A percentile compares a stretch with the other conserved stretches of the same genome.
Conservation (phyloP, 1,140 invertebrate genomes). For the Ridgeia piscesae region DNA sequence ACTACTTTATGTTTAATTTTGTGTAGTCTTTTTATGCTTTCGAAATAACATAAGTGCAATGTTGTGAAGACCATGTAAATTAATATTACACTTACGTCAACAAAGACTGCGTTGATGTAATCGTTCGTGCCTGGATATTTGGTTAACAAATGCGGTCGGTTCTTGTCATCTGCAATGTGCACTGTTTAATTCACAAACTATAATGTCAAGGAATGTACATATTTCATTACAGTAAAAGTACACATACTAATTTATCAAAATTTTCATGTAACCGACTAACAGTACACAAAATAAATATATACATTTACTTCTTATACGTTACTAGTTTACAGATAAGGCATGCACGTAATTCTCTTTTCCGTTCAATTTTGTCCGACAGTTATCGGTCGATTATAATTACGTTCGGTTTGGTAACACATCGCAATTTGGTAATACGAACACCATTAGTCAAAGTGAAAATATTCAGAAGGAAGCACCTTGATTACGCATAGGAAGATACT, state of each 20-base stretch:
- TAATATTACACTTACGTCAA: constrained; percentile 17
- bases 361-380: no score
- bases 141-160: neutral
- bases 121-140: neutral
- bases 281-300: no score
- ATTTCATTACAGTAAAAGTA: no score
- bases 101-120: constrained; percentile 28
- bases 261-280: no score
- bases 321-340: no score
- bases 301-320: no score
- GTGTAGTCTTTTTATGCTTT: neutral
- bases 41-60: neutral
- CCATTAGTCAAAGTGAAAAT: no score
- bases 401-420: neutral
- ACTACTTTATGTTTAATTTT: neutral
- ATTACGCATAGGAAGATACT: neutral
- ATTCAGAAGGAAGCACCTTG: no score
- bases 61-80: neutral
- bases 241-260: no score
- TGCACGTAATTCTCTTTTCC: no score
- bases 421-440: no score
- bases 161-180: neutral
- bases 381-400: neutral
- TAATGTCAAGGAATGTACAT: no score
- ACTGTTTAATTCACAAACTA: neutral